Conservation (phyloP, 1,140 invertebrate genomes). For the Zeugodacus cucurbitae region DNA sequence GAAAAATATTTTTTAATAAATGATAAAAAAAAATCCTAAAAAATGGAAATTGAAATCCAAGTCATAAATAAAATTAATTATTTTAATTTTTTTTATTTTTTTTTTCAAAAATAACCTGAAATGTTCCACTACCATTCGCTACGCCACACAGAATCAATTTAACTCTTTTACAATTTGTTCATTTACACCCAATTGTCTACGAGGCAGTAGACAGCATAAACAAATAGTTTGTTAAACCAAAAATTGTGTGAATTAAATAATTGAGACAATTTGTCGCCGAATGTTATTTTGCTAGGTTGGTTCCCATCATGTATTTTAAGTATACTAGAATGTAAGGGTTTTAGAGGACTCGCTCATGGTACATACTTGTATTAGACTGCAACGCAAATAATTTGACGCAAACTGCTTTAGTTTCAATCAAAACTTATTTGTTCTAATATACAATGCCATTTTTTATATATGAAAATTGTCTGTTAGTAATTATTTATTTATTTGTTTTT, state of each 20-base stretch:
- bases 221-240: not conserved
- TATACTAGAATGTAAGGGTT: not conserved
- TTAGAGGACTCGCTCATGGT: not conserved
- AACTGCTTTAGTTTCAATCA: not conserved
- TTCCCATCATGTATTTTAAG: not conserved
- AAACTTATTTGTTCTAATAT: not conserved
- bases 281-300: not conserved
- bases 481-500: too few relatives aligned
- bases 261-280: slow-evolving; percentile 61
- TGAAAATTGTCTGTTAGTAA: not conserved
- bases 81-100: not conserved
- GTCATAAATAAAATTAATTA: too few relatives aligned
- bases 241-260: slow-evolving; percentile 58
- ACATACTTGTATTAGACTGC: not conserved
- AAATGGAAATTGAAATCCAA: too few relatives aligned
- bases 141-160: not conserved
- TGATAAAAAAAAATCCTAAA: too few relatives aligned
- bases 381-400: not conserved
- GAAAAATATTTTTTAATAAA: too few relatives aligned
- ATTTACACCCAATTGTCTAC: not conserved
- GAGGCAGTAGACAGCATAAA: not conserved
- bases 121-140: not conserved
- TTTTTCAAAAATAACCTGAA: not conserved
- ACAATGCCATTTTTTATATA: too few relatives aligned
- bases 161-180: not conserved